These are phyloP conservation scores for Ochotona curzoniae DNA, from an alignment of 2,113 vertebrate species.

Conservation along the genomic window DNA sequence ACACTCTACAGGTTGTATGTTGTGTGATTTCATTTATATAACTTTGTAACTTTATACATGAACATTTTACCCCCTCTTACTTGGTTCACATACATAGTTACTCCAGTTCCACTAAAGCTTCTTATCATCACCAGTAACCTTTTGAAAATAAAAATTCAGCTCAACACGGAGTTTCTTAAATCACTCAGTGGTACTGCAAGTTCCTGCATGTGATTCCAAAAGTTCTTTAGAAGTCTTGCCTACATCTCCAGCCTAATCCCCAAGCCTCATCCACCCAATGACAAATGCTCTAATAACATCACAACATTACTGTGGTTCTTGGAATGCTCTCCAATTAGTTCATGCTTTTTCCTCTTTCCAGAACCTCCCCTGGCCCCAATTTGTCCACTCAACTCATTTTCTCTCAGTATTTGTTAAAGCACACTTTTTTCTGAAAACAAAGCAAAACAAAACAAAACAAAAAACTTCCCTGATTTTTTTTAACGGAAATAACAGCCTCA, in stretches of 20 bases:
- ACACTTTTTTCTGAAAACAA: background rate
- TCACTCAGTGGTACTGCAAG: background rate
- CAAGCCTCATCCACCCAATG: background rate
- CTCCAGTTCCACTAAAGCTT: background rate
- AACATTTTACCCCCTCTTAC: background rate
- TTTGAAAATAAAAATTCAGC: conserved; percentile 28
- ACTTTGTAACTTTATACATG: background rate
- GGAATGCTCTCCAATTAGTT: background rate
- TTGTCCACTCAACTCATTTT: background rate
- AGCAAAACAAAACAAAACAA: background rate
- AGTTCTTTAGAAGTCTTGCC: background rate
- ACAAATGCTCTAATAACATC: background rate
- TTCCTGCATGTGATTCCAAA: background rate
- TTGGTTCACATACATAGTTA: background rate
- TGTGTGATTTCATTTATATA: conserved; percentile 11
- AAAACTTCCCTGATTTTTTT: background rate
- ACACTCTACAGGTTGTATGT: background rate
- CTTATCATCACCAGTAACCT: background rate
- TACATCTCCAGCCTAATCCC: background rate
- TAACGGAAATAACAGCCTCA: background rate
- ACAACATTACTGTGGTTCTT: background rate
- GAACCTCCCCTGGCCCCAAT: background rate
- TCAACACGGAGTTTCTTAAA: background rate
- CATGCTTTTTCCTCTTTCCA: background rate
- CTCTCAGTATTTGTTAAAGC: background rate